A percentile compares a stretch with the other conserved stretches of the same genome.
Conservation (phyloP, 2,888 invertebrate genomes). For the Thymelicus lineola region DNA sequence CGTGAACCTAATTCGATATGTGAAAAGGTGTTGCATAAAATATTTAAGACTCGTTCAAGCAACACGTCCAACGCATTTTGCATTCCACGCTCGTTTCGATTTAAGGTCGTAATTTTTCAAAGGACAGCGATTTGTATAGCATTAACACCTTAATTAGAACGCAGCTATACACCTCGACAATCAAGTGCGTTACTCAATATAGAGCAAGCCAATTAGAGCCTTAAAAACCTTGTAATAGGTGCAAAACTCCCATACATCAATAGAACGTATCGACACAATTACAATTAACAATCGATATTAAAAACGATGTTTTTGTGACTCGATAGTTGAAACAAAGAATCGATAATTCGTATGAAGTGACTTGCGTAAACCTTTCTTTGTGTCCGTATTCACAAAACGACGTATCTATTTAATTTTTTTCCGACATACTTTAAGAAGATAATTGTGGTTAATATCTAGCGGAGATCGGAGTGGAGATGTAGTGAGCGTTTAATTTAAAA, state of each 20-base stretch:
- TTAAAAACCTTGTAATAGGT: constrained; percentile 34
- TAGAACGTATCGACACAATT: constrained; percentile 47
- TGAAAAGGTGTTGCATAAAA: constrained; percentile 31
- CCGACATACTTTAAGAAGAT: constrained; percentile 60
- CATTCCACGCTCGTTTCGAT: constrained; percentile 44
- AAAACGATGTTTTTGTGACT: constrained; percentile 74
- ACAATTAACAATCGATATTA: constrained; percentile 71
- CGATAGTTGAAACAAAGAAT: constrained; percentile 76
- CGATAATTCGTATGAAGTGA: constrained; percentile 82
- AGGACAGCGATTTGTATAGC: constrained; percentile 46
- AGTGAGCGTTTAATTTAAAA: constrained; percentile 55
- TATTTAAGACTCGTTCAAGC: constrained; percentile 28
- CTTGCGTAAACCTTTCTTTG: constrained; percentile 76
- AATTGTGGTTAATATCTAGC: constrained; percentile 75
- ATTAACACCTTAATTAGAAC: constrained; percentile 72
- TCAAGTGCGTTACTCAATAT: constrained; percentile 43
- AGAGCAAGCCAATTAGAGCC: constrained; percentile 35
- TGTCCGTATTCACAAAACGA: constrained; percentile 71
- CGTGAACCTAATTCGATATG: constrained; percentile 10
- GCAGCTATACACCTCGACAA: constrained; percentile 54
- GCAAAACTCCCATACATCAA: constrained; percentile 40
- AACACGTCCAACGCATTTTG: constrained; percentile 41
- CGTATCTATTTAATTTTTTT: constrained; percentile 66
- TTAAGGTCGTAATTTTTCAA: constrained; percentile 49
- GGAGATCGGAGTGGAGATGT: constrained; percentile 58